A percentile compares a stretch with the other conserved stretches of the same genome.
Evolutionary conservation across 2,113 vertebrate genomes (phyloP).

Genomic region (Rhinopomastus cyanomelas): DNA sequence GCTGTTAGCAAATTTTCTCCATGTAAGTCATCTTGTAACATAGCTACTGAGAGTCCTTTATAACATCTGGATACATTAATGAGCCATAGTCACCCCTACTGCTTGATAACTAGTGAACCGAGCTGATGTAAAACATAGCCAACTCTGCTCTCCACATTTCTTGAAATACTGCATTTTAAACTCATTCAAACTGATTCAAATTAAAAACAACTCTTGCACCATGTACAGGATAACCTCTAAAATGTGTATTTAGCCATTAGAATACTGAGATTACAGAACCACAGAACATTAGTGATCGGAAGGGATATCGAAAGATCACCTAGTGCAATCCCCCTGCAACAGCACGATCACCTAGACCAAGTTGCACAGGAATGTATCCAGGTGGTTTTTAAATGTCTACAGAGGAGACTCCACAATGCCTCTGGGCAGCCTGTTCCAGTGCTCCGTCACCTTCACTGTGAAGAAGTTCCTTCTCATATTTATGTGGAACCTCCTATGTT

Average conservation of each 20-base stretch:
- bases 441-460: too few species aligned
- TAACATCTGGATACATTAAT: neutral
- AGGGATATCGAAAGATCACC: too few species aligned
- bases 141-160: neutral
- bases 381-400: too few species aligned
- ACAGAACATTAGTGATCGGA: too few species aligned
- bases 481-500: too few species aligned
- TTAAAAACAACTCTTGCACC: constrained; percentile 9
- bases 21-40: neutral
- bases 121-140: neutral
- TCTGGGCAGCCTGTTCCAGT: too few species aligned
- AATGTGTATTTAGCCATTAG: neutral
- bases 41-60: constrained; percentile 2
- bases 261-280: neutral
- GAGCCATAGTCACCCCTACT: neutral
- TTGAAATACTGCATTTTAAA: constrained; percentile 27
- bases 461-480: too few species aligned
- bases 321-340: too few species aligned
- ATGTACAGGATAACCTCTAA: neutral
- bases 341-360: too few species aligned
- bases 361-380: too few species aligned
- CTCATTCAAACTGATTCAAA: constrained; percentile 10
- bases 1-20: constrained; percentile 9
- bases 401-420: too few species aligned
- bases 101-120: neutral